Evolutionary conservation across 2,113 vertebrate genomes (phyloP), one percentile per base, ranked within the genome.

Genomic region (Neodontobutis hainanensis): DNA sequence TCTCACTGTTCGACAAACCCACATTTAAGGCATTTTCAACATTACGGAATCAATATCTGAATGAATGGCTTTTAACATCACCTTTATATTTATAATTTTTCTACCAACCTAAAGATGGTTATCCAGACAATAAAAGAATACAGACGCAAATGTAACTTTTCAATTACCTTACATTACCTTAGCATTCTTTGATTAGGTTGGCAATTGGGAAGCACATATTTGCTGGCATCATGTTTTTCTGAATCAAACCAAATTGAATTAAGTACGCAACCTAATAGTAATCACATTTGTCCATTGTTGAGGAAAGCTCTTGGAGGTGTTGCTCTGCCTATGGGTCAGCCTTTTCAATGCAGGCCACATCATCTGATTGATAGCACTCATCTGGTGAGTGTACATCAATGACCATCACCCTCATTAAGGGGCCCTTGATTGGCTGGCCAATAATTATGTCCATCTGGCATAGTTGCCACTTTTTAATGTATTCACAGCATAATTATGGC

Each of bases 391-490:
- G 66, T 78, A 74, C 50, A 65, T 85, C 68, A 68, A 85, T 89
- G 89, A 84, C 88, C 91, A 85, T 79, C 83, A 76, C 83, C 82
- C 91, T 88, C 92, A 92, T 92, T 92, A 94, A 85, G 83, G 75
- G 64, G 80, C 42, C 74, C 83, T 87, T 90, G 91, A 92, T 92
- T 93, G 90, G 91, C 84, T 66, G 48, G 64, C 62, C 60, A 40
- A 73, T 93, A 92, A 94, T 93, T 92, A 89, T 60, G 81, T 86
- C 92, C 91, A 93, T 93, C 92, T 93, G 91, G 88, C 85, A 60
- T 72, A 64, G 85, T 90, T 83, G 81, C 80, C 82, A 86, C 75
- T 78, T 85, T 90, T 77, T 71, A 88, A 90, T 87, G 80, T 85
- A 90, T 82, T 91, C 81, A 83, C 84, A 73, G 86, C 82, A 84